These are phyloP conservation scores for Puffinus mauretanicus DNA, from an alignment of 2,113 vertebrate species.

Conservation along the genomic window DNA sequence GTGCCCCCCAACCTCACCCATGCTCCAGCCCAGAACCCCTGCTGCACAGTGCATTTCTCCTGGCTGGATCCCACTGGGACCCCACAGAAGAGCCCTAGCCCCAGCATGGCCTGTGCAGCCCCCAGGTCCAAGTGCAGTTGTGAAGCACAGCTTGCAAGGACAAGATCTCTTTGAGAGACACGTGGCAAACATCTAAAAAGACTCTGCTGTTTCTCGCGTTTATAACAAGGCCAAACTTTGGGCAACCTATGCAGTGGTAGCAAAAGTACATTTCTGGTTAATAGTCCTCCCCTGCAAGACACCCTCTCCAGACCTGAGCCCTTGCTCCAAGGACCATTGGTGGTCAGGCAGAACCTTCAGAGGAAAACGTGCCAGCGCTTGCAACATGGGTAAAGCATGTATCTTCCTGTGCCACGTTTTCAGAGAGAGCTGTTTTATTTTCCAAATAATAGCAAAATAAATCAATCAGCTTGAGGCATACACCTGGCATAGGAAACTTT, in stretches of 20 bases:
- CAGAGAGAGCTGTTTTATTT: not conserved
- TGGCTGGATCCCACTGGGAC: not conserved
- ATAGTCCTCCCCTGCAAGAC: not conserved
- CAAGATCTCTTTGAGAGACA: not conserved
- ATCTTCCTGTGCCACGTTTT: not conserved
- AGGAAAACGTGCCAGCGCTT: not conserved
- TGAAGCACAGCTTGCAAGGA: not conserved
- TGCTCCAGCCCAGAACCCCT: not conserved
- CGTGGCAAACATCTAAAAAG: not conserved
- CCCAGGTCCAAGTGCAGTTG: not conserved
- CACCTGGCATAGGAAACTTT: conserved; percentile 33
- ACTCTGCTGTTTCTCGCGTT: not conserved
- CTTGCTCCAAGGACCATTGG: not conserved
- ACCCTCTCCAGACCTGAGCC: not conserved
- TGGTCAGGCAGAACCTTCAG: not conserved
- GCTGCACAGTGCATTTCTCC: not conserved
- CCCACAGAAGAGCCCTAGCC: not conserved
- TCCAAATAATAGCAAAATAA: conserved; percentile 15
- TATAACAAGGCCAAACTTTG: not conserved
- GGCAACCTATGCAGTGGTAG: not conserved
- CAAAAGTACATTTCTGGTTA: not conserved
- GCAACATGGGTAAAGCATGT: not conserved
- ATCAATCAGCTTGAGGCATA: conserved; percentile 40
- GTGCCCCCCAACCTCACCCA: rapidly evolving
- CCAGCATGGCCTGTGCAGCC: not conserved